These are phyloP conservation scores for Kradibia gibbosae DNA, from an alignment of 1,140 invertebrate species.

Conservation along the genomic window DNA sequence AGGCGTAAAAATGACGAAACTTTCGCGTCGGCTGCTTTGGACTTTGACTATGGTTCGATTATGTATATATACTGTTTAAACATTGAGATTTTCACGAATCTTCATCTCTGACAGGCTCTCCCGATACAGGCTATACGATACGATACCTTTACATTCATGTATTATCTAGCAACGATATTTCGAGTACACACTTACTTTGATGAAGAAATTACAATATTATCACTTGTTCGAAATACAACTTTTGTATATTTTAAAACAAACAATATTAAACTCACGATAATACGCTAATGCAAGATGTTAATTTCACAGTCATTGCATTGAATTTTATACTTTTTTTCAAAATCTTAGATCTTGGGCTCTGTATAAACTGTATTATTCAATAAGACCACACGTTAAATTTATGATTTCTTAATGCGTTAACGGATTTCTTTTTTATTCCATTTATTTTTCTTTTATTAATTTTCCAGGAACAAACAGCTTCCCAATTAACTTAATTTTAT, in stretches of 20 bases:
- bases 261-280: no score
- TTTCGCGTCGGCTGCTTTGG: conserved; percentile 2
- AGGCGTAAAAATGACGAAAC: conserved; percentile 10
- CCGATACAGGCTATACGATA: neutral
- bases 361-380: no score
- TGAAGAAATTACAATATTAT: no score
- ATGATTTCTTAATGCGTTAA: neutral
- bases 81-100: conserved; percentile 15
- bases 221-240: no score
- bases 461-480: neutral
- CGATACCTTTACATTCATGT: neutral
- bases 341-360: no score
- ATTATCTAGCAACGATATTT: neutral
- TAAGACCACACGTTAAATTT: neutral
- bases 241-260: no score
- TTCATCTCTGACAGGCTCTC: neutral
- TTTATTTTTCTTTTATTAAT: neutral
- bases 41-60: conserved; percentile 1
- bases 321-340: no score
- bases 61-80: conserved; percentile 20
- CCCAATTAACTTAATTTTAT: neutral
- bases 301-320: no score
- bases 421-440: neutral
- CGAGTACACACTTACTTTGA: neutral
- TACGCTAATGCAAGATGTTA: no score